Evolutionary conservation across 2,797 vertebrate species (phyloP), one percentile per base, ranked within the genome.

Genomic region (Pogonophryne albipinna): DNA sequence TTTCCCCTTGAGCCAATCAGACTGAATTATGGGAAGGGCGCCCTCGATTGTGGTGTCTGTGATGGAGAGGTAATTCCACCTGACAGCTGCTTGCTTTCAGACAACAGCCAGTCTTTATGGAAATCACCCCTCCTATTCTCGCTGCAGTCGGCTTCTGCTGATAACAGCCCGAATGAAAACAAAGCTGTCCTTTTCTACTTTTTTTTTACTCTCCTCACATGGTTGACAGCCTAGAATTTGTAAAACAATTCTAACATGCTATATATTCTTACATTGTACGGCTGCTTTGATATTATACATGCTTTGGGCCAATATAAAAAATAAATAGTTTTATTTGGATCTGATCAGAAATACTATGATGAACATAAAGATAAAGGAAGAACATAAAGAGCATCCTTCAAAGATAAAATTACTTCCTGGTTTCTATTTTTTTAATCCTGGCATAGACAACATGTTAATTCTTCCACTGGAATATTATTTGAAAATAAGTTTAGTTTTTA

Each of bases 1-100:
- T 93, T 94, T 91, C 92, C 92, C 92, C 92, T 94, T 93, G 89
- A 94, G 93, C 92, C 93, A 94, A 94, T 94, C 93, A 94, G 90
- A 92, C 87, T 93, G 91, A 93, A 93, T 94, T 93, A 94, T 92
- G 90, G 93, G 91, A 91, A 92, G 92, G 92, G 89, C 86, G 85
- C 91, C 92, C 92, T 94, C 87, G 88, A 93, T 93, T 90, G 93
- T 88, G 89, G 93, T 93, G 92, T 92, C 90, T 88, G 88, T 93
- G 92, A 93, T 89, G 70, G 87, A 70, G 90, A 91, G 91, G 92
- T 92, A 92, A 94, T 94, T 93, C 91, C 77, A 83, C 84, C 88
- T 92, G 93, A 94, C 93, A 93, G 93, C 94, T 93, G 93, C 92
- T 92, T 92, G 90, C 93, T 92, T 91, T 93, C 92, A 93, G 91